Evolutionary conservation across 2,797 vertebrate genomes (phyloP), one percentile per base, ranked within the genome.

Genomic region (Sebastes trivittatus): DNA sequence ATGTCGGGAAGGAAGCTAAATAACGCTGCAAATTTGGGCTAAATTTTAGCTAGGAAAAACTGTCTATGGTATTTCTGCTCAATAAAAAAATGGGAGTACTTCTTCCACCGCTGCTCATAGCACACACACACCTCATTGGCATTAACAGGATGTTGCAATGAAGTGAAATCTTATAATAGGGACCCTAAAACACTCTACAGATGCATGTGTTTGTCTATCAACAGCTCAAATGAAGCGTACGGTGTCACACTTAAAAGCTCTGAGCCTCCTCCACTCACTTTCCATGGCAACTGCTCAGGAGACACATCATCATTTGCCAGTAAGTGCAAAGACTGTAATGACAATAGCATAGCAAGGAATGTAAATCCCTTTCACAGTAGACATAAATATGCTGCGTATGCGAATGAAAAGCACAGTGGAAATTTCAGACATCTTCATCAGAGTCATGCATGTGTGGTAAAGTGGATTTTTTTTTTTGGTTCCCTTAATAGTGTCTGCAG

Each of bases 231-330:
- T 25, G 8, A 59, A 60, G 64, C 7, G 13, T 5, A 8, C 27
- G 60, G 16, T 22, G 20, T 71, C 38, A 55, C 56, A 29, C 55
- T 27, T 46, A 52, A 22, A 22, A 20, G 72, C 38, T 68, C 52
- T 9, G 20, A 56, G 42, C 32, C 62, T 75, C 22, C 42, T 72
- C 22, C 34, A 11, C 25, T 70, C 14, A 64, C 20, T 60, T 66
- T 52, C 60, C 60, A 59, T 77, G 69, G 72, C 29, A 67, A 46
- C 67, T 18, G 60, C 46, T 72, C 75, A 77, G 27, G 30, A 85
- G 72, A 77, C 63, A 77, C 72, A 62, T 72, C 72, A 55, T 54
- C 23, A 20, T 59, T 55, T 73, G 32, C 69, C 69, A 66, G 8
- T 18, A 52, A 73, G 46, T 68, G 29, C 5, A 22, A 14, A 42